These are phyloP conservation scores for Ceyx margarethae DNA, from an alignment of 2,113 vertebrate genomes.

Conservation along the genomic window DNA sequence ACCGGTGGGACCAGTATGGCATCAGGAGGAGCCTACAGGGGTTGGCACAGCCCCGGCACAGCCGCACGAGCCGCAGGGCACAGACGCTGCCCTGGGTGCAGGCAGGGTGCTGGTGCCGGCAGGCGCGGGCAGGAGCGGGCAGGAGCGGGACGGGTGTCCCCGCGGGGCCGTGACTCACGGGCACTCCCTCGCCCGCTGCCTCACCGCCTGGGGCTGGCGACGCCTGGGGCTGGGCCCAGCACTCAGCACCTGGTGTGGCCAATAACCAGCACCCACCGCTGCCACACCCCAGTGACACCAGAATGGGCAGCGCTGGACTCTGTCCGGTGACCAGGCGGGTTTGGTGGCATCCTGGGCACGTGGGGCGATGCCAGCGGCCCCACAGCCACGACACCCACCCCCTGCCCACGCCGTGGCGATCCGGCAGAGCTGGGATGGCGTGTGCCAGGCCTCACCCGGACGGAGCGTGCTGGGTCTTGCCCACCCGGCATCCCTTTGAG, in stretches of 20 bases:
- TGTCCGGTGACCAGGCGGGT: background rate
- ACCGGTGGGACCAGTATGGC: no score
- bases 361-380: background rate
- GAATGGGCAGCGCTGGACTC: background rate
- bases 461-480: background rate
- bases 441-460: background rate
- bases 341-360: background rate
- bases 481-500: background rate
- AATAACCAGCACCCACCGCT: background rate
- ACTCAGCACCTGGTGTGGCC: background rate
- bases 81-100: no score
- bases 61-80: background rate
- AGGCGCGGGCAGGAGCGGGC: background rate
- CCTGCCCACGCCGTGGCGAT: accelerated
- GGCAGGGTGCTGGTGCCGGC: background rate
- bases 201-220: background rate
- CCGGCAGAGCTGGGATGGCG: background rate
- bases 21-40: background rate
- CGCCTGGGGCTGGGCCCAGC: background rate
- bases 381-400: background rate
- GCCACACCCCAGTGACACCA: no score
- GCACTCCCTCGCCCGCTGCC: background rate
- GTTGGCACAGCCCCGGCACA: background rate
- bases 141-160: background rate
- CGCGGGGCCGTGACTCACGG: background rate